Evolutionary conservation across 2,888 invertebrate species (phyloP), one percentile per base, ranked within the genome.

Genomic region (Hypomecis atomaria): DNA sequence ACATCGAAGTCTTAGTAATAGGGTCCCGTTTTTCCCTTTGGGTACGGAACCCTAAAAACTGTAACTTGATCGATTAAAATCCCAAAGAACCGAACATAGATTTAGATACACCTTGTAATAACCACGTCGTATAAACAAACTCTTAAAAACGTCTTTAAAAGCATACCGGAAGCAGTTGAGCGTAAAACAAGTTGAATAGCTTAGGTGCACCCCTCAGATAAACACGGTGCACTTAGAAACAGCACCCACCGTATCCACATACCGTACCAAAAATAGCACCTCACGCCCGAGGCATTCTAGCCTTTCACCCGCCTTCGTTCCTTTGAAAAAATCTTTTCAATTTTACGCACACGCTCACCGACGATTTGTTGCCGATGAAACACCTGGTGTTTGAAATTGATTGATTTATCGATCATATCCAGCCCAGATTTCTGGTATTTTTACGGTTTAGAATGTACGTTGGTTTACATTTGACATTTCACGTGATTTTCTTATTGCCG

Each of bases 221-320:
- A 88, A 90, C 87, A 83, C 81, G 77, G 75, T 82, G 85, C 85
- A 88, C 87, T 88, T 85, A 84, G 78, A 84, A 75, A 81, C 81
- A 78, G 78, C 81, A 78, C 81, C 78, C 76, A 59, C 72, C 75
- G 76, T 79, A 79, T 70, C 80, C 78, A 81, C 81, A 84, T 84
- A 81, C 84, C 81, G 77, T 77, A 84, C 87, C 81, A 67, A 82
- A 92, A 90, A 90, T 91, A 92, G 83, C 76, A 69, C 64, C 76
- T 72, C 77, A 76, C 71, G 71, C 72, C 68, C 72, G 65, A 69
- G 77, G 75, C 74, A 69, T 73, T 23, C 69, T 68, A 75, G 72
- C 74, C 77, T 79, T 80, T 74, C 74, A 68, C 63, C 50, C 59
- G 56, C 56, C 55, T 70, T 57, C 64, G 66, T 66, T 73, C 66